phyloP scores from a whole-genome alignment of 2,888 invertebrate species.

The Drosophila emarginata region DNA sequence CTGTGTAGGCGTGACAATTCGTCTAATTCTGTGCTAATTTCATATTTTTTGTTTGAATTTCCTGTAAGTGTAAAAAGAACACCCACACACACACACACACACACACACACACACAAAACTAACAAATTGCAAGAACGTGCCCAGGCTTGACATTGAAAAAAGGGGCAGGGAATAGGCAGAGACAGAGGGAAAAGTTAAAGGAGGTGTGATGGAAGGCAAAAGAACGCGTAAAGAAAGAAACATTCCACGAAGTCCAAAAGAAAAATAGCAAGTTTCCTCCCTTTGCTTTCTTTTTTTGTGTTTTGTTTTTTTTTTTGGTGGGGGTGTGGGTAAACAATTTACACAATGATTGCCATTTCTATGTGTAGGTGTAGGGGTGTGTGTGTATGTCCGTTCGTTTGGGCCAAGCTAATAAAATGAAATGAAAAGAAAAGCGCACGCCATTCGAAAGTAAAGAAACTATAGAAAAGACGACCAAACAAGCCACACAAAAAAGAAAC shows the following conservation, averaged over 20 bases:
- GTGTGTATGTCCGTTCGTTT: constrained; percentile 19
- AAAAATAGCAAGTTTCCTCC: constrained; percentile 39
- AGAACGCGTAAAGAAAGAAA: constrained; percentile 8
- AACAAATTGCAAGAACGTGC: constrained; percentile 73
- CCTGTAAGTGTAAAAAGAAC: constrained; percentile 36
- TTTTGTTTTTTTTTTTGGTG: constrained; percentile 38
- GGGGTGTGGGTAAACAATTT: constrained; percentile 48
- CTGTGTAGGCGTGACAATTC: constrained; percentile 42
- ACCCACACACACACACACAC: constrained; percentile 15
- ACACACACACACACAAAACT: constrained; percentile 28
- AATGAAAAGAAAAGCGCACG: constrained; percentile 62
- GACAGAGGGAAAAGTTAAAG: not conserved
- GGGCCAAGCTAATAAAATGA: constrained; percentile 63
- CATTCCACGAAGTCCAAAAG: constrained; percentile 44
- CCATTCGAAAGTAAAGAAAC: constrained; percentile 31
- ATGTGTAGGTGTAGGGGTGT: constrained; percentile 27
- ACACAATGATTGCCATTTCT: constrained; percentile 52
- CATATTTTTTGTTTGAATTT: constrained; percentile 55
- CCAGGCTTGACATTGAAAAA: constrained; percentile 67
- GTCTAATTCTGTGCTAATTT: constrained; percentile 71
- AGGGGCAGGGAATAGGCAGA: constrained; percentile 1
- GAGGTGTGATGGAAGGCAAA: no score
- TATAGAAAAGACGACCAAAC: constrained; percentile 10
- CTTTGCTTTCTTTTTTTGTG: constrained; percentile 32
- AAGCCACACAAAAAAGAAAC: constrained; percentile 34